phyloP scores from a whole-genome alignment of 2,113 vertebrate genomes.

The Ursus arctos region DNA sequence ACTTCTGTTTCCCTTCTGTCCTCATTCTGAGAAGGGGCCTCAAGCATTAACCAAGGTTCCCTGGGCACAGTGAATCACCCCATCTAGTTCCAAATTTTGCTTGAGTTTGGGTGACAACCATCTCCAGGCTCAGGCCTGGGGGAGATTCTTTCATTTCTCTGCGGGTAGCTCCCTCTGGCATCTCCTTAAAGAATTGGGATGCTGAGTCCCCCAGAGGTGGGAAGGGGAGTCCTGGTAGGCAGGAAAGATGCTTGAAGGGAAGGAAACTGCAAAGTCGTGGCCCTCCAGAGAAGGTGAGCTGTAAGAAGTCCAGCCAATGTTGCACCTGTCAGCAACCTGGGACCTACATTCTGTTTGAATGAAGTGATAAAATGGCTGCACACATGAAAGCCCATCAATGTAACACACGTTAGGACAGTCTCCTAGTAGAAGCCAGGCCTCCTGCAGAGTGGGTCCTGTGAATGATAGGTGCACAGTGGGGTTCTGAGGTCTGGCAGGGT shows the following conservation, averaged over 20 bases:
- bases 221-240: too few relatives aligned
- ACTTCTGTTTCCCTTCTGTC: too few relatives aligned
- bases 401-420: rapidly evolving
- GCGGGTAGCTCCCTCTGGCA: constrained; percentile 64
- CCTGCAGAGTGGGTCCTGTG: not conserved
- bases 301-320: not conserved
- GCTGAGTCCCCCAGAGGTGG: too few relatives aligned
- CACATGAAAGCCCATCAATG: not conserved
- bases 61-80: not conserved
- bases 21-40: not conserved
- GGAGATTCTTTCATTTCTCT: not conserved
- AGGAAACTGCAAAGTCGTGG: too few relatives aligned
- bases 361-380: not conserved
- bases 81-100: not conserved
- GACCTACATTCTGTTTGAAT: not conserved
- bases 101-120: not conserved
- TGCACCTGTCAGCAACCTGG: not conserved
- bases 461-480: not conserved
- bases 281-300: not conserved
- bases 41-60: not conserved
- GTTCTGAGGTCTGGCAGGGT: not conserved
- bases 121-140: too few relatives aligned
- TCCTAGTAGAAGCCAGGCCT: too few relatives aligned
- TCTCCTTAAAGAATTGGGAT: not conserved
- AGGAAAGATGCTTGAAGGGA: not conserved